Conservation (phyloP, 2,888 invertebrate species). For the Synergus laeviventris region DNA sequence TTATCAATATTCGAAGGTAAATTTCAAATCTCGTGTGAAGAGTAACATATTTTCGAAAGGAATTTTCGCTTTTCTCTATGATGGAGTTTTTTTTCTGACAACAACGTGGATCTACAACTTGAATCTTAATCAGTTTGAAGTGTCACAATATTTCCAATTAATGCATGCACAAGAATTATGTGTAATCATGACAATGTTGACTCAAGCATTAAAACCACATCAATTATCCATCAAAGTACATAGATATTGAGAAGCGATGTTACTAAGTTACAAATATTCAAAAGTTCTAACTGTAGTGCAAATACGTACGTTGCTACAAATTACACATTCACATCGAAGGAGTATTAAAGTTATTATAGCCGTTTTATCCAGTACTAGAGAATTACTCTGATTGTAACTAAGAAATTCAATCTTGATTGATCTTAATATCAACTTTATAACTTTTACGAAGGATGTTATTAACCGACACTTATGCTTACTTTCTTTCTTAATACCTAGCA, state of each 20-base stretch:
- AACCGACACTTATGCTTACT: conserved; percentile 45
- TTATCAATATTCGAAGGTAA: conserved; percentile 15
- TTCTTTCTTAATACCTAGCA: conserved; percentile 51
- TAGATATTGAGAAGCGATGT: conserved; percentile 54
- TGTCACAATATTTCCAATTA: conserved; percentile 45
- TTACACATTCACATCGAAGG: conserved; percentile 43
- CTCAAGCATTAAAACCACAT: conserved; percentile 43
- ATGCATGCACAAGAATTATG: conserved; percentile 47
- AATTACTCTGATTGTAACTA: conserved; percentile 45
- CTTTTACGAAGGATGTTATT: neutral
- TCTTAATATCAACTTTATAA: neutral
- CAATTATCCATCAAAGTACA: conserved; percentile 51
- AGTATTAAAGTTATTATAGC: conserved; percentile 45
- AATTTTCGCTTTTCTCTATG: conserved; percentile 21
- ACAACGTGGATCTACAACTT: conserved; percentile 8
- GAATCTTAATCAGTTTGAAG: conserved; percentile 42
- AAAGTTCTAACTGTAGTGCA: conserved; percentile 44
- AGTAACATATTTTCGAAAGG: conserved; percentile 9
- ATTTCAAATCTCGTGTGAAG: neutral
- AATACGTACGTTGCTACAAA: conserved; percentile 35
- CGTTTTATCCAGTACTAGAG: conserved; percentile 65
- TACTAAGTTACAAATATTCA: conserved; percentile 60
- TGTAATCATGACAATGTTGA: conserved; percentile 48
- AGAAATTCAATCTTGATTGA: neutral
- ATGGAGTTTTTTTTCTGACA: neutral